These are phyloP conservation scores for Drosophila obscura DNA, from an alignment of 1,140 invertebrate species.

Conservation along the genomic window DNA sequence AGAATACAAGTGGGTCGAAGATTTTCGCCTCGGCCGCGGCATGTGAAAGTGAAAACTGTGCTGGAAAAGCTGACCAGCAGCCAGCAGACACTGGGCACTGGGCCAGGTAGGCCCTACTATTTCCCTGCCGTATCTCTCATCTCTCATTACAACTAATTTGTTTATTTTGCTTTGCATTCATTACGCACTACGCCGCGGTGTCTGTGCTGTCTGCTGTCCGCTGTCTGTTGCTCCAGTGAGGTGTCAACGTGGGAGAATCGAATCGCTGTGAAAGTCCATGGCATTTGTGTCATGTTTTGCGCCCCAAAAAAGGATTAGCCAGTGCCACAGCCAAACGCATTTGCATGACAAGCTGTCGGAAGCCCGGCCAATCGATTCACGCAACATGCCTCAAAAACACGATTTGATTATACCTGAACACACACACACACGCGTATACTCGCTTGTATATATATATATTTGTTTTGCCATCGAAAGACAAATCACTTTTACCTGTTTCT, in stretches of 20 bases:
- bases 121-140: conserved; percentile 20
- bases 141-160: conserved; percentile 71
- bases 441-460: conserved; percentile 4
- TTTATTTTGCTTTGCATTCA: conserved; percentile 59
- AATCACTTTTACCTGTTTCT: conserved; percentile 68
- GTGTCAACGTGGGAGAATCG: conserved; percentile 59
- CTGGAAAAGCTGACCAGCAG: conserved; percentile 33
- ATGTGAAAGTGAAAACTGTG: conserved; percentile 71
- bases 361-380: conserved; percentile 59
- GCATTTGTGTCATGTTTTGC: conserved; percentile 25
- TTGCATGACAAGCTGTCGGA: conserved; percentile 77
- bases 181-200: conserved; percentile 10
- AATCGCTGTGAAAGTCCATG: conserved; percentile 51
- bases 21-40: conserved; percentile 60
- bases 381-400: conserved; percentile 65
- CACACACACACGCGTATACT: background rate
- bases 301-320: conserved; percentile 39
- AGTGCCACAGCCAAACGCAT: conserved; percentile 38
- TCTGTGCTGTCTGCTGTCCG: conserved; percentile 7
- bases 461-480: conserved; percentile 37
- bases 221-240: conserved; percentile 7
- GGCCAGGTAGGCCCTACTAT: background rate
- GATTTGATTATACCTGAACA: conserved; percentile 30
- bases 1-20: conserved; percentile 68
- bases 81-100: conserved; percentile 7